Evolutionary conservation across 2,113 vertebrate genomes (phyloP), one percentile per base, ranked within the genome.

Genomic region (Thermophis baileyi): DNA sequence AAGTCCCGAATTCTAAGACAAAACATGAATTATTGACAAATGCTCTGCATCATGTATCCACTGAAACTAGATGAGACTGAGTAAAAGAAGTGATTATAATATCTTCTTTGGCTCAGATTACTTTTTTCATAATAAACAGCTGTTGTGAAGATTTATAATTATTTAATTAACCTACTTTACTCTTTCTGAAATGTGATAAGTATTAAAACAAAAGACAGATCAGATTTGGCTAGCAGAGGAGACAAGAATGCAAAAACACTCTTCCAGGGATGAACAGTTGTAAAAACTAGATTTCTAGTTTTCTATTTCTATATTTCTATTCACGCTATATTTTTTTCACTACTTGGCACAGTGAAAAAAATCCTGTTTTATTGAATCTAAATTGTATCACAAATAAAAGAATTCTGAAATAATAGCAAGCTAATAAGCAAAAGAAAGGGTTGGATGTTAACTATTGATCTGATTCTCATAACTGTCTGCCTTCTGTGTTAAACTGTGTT

Each of bases 81-180:
- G 90, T 89, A 92, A 94, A 94, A 94, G 88, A 35, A 50, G 10
- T 90, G 7, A 63, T 63, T 90, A 89, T 93, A 16, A 9, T 96
- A 90, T 74, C 91, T 89, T 95, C 7, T 95, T 96, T 93, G 74
- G 20, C 93, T 94, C 95, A 96, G 94, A 93, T 95, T 96, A 93
- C 92, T 90, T 94, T 95, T 94, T 94, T 63, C 47, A 95, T 94
- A 96, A 97, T 94, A 96, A 93, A 96, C 96, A 93, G 94, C 81
- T 96, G 95, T 96, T 96, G 94, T 94, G 95, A 95, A 94, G 94
- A 95, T 95, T 95, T 96, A 96, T 95, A 97, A 96, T 95, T 94
- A 95, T 95, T 96, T 96, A 94, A 96, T 97, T 96, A 96, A 96
- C 94, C 94, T 94, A 90, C 93, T 95, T 94, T 94, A 94, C 91